Conservation (phyloP, 2,113 vertebrate species). For the Psilopogon haemacephalus region DNA sequence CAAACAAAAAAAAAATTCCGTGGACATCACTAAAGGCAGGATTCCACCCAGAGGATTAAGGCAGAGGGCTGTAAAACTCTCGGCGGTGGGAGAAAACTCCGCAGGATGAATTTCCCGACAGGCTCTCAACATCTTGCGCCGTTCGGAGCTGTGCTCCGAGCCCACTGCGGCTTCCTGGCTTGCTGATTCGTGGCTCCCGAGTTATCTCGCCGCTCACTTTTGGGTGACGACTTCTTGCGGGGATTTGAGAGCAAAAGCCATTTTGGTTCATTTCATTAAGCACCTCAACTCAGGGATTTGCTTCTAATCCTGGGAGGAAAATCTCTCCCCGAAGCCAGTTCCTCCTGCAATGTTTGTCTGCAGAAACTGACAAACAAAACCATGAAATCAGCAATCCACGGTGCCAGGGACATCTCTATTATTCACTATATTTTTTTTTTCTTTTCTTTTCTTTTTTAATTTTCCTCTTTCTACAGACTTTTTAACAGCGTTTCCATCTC, state of each 20-base stretch:
- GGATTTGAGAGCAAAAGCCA: conserved; percentile 50
- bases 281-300: conserved; percentile 51
- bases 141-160: background rate
- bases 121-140: background rate
- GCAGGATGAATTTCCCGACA: background rate
- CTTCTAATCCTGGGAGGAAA: conserved; percentile 1
- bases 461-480: background rate
- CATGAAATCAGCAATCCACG: no score
- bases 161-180: rapidly evolving
- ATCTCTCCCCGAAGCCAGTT: background rate
- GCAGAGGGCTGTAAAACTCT: background rate
- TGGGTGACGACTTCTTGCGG: background rate
- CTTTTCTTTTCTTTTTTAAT: no score
- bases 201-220: background rate
- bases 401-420: background rate
- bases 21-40: background rate
- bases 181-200: background rate
- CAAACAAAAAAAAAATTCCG: no score
- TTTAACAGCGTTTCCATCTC: background rate
- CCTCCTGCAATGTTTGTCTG: background rate
- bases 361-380: background rate
- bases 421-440: conserved; percentile 26
- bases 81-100: background rate
- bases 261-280: conserved; percentile 59
- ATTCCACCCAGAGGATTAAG: background rate